Evolutionary conservation across 2,888 invertebrate genomes (phyloP).

Genomic region (Cheilosia vulpina): DNA sequence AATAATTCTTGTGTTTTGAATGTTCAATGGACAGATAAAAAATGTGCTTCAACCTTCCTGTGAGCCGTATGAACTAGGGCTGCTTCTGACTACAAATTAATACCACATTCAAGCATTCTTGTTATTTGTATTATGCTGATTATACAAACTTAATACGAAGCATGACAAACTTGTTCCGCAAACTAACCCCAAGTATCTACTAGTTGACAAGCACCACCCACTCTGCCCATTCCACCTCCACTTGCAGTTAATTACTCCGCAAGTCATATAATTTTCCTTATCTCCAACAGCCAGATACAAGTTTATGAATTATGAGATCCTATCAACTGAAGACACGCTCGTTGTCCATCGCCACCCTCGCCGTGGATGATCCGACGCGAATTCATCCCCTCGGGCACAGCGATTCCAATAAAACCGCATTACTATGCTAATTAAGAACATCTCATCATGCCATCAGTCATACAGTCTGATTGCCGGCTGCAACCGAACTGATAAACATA

Average conservation of each 20-base stretch:
- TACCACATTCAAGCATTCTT: neutral
- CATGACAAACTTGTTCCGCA: slow-evolving; percentile 12
- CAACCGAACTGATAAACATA: slow-evolving; percentile 60
- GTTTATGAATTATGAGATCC: slow-evolving; percentile 51
- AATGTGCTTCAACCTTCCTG: too few relatives aligned
- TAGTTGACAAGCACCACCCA: neutral
- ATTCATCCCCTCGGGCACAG: neutral
- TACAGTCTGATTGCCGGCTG: slow-evolving; percentile 54
- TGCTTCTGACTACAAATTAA: neutral
- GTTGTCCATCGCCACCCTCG: slow-evolving; percentile 12
- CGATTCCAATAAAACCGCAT: slow-evolving; percentile 58
- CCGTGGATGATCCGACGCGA: slow-evolving; percentile 35
- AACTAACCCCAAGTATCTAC: slow-evolving; percentile 21
- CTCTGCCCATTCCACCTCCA: neutral
- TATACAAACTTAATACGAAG: neutral
- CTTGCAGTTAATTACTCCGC: slow-evolving; percentile 36
- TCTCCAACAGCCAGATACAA: slow-evolving; percentile 33
- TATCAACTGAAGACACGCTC: slow-evolving; percentile 47
- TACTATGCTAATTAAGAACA: slow-evolving; percentile 72
- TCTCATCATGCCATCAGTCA: slow-evolving; percentile 68
- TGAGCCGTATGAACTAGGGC: neutral
- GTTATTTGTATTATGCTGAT: neutral
- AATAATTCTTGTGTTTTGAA: too few relatives aligned
- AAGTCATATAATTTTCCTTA: slow-evolving; percentile 42
- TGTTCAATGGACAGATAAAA: too few relatives aligned